Base-by-base conservation (phyloP, 2,113 vertebrate species). In the Verasper variegatus region DNA sequence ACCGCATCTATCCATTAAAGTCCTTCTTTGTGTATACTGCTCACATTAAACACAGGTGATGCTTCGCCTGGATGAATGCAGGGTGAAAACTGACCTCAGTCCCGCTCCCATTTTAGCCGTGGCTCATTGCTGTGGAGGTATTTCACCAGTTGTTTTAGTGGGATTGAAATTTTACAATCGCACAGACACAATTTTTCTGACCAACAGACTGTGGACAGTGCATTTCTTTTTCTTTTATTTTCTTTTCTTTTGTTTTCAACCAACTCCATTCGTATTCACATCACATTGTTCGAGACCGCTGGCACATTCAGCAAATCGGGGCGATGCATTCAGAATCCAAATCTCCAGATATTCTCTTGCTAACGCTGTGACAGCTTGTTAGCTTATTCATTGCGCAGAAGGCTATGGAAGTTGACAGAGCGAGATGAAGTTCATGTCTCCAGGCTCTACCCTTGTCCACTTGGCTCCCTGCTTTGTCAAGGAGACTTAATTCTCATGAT, bases 1-100 rank as follows among this genome's bases (percentile, higher is more conserved):
- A 74, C 83, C 86, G 88, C 89, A 90, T 92, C 83, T 80, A 89
- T 91, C 88, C 89, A 90, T 88, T 90, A 81, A 89, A 82, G 74
- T 89, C 80, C 83, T 68, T 92, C 85, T 88, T 91, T 90, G 69
- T 89, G 81, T 90, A 86, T 82, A 80, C 76, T 70, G 72, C 80
- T 72, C 82, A 85, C 86, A 90, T 89, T 88, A 91, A 91, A 90
- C 82, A 86, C 80, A 89, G 84, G 90, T 87, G 61, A 31, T 52
- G 55, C 67, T 70, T 85, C 9, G 20, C 59, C 59, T 77, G 68
- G 74, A 83, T 88, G 76, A 88, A 91, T 80, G 70, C 83, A 89
- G 68, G 65, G 18, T 70, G 74, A 84, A 85, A 71, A 83, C 83
- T 74, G 83, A 88, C 88, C 88, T 86, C 66, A 82, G 86, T 88